These are phyloP conservation scores for Ctenodactylus gundi DNA, from an alignment of 2,113 vertebrate genomes.

Conservation along the genomic window DNA sequence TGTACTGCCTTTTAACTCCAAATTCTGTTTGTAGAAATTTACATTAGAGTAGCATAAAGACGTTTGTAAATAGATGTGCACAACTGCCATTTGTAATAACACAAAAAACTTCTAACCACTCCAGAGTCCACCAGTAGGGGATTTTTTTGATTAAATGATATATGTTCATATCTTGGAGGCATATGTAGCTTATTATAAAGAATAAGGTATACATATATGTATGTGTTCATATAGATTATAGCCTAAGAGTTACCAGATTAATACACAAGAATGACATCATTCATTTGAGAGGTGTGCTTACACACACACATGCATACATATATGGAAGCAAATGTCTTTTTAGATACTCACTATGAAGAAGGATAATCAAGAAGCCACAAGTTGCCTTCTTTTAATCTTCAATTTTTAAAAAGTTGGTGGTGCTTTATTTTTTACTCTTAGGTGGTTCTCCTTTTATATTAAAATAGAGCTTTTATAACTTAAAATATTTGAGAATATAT, in stretches of 20 bases:
- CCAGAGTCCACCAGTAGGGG: neutral
- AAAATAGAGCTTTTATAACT: neutral
- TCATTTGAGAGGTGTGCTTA: slow-evolving; percentile 1
- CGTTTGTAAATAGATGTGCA: neutral
- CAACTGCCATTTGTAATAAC: neutral
- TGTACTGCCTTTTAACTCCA: neutral
- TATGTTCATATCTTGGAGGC: neutral
- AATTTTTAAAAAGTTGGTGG: neutral
- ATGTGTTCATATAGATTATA: neutral
- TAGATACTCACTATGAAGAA: too few species aligned
- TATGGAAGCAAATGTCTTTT: too few species aligned
- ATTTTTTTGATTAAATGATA: neutral
- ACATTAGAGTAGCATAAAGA: neutral
- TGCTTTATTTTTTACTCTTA: neutral
- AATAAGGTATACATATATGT: neutral
- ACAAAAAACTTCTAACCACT: neutral
- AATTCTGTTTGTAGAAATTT: neutral
- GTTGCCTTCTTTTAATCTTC: neutral
- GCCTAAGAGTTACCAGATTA: neutral
- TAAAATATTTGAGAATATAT: neutral
- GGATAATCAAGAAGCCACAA: neutral
- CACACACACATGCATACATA: neutral
- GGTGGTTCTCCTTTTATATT: neutral
- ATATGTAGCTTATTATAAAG: neutral
- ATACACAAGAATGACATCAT: neutral